Conservation (phyloP, 2,113 vertebrate species). For the Plecotus auritus region DNA sequence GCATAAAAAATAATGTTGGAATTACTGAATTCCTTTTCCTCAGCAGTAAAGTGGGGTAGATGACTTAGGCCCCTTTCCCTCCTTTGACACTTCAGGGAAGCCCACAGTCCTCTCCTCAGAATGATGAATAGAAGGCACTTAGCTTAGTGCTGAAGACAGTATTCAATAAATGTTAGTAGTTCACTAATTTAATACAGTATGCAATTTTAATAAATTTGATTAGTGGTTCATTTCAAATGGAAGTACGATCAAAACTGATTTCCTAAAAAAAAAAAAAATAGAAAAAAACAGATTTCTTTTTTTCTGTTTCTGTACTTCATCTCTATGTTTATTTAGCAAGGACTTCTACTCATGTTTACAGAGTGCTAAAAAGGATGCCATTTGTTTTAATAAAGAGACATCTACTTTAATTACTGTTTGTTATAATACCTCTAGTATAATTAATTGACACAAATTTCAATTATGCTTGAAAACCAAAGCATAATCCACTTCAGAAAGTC, state of each 20-base stretch:
- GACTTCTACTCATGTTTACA: slow-evolving; percentile 50
- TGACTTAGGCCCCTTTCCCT: background rate
- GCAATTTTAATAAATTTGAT: background rate
- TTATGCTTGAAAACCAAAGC: slow-evolving; percentile 52
- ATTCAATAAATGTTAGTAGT: background rate
- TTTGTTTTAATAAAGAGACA: slow-evolving; percentile 45
- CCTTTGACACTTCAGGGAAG: background rate
- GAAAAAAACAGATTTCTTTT: background rate
- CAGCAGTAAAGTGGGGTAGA: background rate
- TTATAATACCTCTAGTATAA: slow-evolving; percentile 56
- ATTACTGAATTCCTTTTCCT: background rate
- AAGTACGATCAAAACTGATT: background rate
- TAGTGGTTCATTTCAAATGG: background rate
- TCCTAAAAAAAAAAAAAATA: background rate
- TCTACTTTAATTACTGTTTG: slow-evolving; percentile 11
- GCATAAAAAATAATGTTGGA: background rate
- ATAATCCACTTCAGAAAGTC: slow-evolving; percentile 64
- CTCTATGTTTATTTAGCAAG: background rate
- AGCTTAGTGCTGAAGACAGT: background rate
- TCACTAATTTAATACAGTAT: slow-evolving; percentile 9
- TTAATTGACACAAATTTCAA: slow-evolving; percentile 59
- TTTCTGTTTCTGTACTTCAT: background rate
- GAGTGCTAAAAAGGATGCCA: slow-evolving; percentile 21
- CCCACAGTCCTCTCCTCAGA: background rate
- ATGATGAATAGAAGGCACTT: background rate